A percentile compares a stretch with the other conserved stretches of the same genome.
Evolutionary conservation across 1,140 invertebrate species (phyloP).

Genomic region (Calosoma granatense): DNA sequence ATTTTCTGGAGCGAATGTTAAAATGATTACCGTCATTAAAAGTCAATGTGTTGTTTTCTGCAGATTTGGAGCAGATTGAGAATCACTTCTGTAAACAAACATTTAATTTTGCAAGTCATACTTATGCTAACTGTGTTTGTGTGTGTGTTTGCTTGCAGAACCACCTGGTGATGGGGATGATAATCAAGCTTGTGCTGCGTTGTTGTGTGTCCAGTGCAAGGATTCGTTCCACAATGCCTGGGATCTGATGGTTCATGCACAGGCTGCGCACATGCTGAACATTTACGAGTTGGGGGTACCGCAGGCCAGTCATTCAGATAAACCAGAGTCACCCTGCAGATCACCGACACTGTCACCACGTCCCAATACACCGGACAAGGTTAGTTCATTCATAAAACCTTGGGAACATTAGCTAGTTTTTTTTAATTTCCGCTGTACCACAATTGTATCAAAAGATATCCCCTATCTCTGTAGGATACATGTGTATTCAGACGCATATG

Average conservation of each 20-base stretch:
- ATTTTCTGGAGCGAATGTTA: no score
- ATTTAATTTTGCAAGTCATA: no score
- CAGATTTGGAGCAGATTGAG: no score
- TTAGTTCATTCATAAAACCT: no score
- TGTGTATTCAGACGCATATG: no score
- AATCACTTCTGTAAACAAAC: no score
- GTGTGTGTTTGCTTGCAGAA: conserved; percentile 22
- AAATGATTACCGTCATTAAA: no score
- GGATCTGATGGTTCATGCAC: conserved; percentile 72
- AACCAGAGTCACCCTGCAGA: conserved; percentile 18
- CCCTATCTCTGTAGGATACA: no score
- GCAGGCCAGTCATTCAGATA: conserved; percentile 2
- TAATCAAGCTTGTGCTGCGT: conserved; percentile 28
- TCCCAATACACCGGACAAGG: conserved; percentile 29
- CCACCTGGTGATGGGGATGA: conserved; percentile 21
- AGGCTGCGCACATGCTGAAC: conserved; percentile 70
- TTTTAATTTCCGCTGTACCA: no score
- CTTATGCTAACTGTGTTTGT: neutral
- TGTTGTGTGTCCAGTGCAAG: conserved; percentile 68
- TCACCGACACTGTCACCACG: conserved; percentile 27
- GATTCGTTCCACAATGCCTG: conserved; percentile 64
- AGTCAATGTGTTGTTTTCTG: no score
- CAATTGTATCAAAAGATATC: no score
- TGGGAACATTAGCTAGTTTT: no score
- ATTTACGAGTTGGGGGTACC: conserved; percentile 60